These are phyloP conservation scores for Pitta sordida DNA, from an alignment of 2,113 vertebrate species.

Conservation along the genomic window DNA sequence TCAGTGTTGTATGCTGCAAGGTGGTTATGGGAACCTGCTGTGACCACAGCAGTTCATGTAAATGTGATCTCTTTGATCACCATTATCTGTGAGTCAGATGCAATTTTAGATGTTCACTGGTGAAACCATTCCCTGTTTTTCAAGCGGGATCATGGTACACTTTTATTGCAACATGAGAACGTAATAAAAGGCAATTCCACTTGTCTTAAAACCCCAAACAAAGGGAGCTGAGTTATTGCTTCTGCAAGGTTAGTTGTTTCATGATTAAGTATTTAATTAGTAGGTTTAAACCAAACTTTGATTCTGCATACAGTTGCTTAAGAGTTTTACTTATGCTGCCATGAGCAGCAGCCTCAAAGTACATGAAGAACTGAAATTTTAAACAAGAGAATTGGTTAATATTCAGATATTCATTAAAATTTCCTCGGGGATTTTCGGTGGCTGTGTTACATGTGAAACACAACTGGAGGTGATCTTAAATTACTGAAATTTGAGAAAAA, in stretches of 20 bases:
- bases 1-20: not conserved
- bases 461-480: not conserved
- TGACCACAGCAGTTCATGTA: not conserved
- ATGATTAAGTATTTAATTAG: not conserved
- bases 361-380: not conserved
- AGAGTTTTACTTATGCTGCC: not conserved
- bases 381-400: not conserved
- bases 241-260: not conserved
- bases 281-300: not conserved
- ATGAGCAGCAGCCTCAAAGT: not conserved
- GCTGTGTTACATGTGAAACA: not conserved
- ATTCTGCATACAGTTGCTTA: not conserved
- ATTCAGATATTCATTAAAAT: not conserved
- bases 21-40: conserved; percentile 39
- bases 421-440: not conserved
- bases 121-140: not conserved
- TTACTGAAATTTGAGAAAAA: too few relatives aligned
- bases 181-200: not conserved
- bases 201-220: not conserved
- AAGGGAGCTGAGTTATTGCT: not conserved
- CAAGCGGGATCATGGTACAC: not conserved
- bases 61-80: conserved; percentile 20
- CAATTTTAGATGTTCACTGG: not conserved
- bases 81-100: conserved; percentile 9
- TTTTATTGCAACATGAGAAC: not conserved